Evolutionary conservation across 2,113 vertebrate species (phyloP), one percentile per base, ranked within the genome.

Genomic region (Phrynosoma blainvillii): DNA sequence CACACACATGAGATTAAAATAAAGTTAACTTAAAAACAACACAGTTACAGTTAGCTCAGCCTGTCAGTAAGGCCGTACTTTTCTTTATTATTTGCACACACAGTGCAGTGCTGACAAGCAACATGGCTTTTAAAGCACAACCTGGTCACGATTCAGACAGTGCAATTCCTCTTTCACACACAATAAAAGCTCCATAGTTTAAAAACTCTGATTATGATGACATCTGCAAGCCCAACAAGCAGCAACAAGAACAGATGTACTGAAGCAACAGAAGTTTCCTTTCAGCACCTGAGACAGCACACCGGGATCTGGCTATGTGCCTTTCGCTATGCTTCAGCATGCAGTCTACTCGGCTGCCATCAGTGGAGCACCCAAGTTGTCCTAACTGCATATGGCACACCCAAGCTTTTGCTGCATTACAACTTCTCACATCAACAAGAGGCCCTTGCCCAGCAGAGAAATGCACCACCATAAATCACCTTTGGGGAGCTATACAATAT

Each of bases 281-380:
- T 89, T 30, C 13, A 79, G 82, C 18, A 36, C 88, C 62, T 54
- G 79, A 82, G 89, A 89, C 89, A 83, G 89, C 89, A 21, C 79
- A 23, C 76, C 66, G n/a, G 36, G 86, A n/a, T 71, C 40, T 78
- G 68, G 81, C 10, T 83, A 42, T 54, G 14, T 74, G 7, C 74
- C 40, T 40, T 87, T 70, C 68, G 54, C 54, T 32, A 71, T 14
- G 36, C 8, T 74, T 78, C 80, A 82, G 75, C 81, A 79, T 27
- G n/a, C 73, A 59, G 27, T 70, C 71, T 18, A 13, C 13, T 30
- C 47, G 68, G 62, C 79, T 77, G 73, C 88, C 79, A 59, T 59
- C 59, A 82, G 42, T 14, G 8, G 74, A 84, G 70, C 42, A 88
- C 73, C 65, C 13, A 75, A 23, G 56, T 83, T 36, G 40, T 62